Percentiles rank a stretch among this genome's conserved stretches.
phyloP scores from a whole-genome alignment of 2,797 vertebrate genomes.

The Nyctibius grandis region DNA sequence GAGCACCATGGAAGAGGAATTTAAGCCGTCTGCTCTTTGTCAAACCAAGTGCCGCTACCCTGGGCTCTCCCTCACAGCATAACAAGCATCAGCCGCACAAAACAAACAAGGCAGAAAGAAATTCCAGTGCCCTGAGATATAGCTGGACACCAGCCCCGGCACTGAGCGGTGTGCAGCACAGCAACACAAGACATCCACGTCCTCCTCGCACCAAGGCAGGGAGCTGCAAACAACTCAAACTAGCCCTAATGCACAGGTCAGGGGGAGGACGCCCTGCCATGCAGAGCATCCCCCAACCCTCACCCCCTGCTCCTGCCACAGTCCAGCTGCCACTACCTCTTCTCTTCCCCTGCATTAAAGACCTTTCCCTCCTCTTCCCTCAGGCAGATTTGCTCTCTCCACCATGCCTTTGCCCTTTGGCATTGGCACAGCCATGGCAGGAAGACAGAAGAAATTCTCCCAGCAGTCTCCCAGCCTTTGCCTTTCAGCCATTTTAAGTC shows the following conservation, averaged over 20 bases:
- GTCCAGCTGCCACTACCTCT: background rate
- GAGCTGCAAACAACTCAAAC: background rate
- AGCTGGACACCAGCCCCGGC: background rate
- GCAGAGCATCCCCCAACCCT: background rate
- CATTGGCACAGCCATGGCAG: background rate
- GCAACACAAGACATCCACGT: background rate
- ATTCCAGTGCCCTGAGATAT: background rate
- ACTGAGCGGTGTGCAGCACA: background rate
- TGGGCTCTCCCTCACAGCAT: background rate
- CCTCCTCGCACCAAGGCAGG: background rate
- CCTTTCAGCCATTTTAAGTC: background rate
- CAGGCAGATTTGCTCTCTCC: background rate
- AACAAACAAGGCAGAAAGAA: slow-evolving; percentile 1
- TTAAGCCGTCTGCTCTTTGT: background rate
- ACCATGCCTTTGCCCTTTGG: background rate
- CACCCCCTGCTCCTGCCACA: background rate
- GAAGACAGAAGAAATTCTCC: background rate
- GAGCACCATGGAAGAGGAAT: background rate
- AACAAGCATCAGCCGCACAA: background rate
- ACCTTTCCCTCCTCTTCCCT: background rate
- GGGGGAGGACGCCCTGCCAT: background rate
- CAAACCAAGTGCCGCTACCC: background rate
- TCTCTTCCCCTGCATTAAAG: background rate
- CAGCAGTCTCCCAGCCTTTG: background rate
- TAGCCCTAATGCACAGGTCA: background rate